Evolutionary conservation across 2,888 invertebrate species (phyloP), one percentile per base, ranked within the genome.

Genomic region (Allolobophora icterica): DNA sequence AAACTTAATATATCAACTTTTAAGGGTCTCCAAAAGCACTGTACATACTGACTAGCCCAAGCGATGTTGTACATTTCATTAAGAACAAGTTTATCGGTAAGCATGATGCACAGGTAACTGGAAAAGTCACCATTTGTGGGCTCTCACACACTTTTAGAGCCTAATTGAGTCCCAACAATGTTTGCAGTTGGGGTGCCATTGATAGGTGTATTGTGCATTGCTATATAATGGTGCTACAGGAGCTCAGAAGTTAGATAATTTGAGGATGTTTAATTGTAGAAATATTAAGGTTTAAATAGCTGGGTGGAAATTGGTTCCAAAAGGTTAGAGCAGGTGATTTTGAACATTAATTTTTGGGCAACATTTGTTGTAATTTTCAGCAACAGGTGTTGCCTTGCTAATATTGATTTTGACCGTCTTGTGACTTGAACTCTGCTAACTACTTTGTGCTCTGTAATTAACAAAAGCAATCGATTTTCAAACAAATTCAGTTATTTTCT

Each of bases 311-410:
- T n/a, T 71, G 11, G n/a, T 71, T 71, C n/a, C 71, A 71, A 71
- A 71, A n/a, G 71, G 71, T 71, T 71, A n/a, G 71, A n/a, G 30
- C 71, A n/a, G 71, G 8, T n/a, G n/a, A 71, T 71, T 71, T 71
- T 24, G 52, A 24, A 52, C 52, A 52, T 52, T 52, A 24, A 52
- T 52, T 71, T 4, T 71, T n/a, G 8, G 71, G 71, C 71, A n/a
- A 71, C 71, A 17, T n/a, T 71, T 71, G 30, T 71, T 71, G 71
- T 71, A 30, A 71, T 71, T 71, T 71, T 11, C 30, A 71, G 71
- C 71, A 71, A 71, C 71, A 71, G 71, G 71, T 71, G 71, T 71
- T 71, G 71, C n/a, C 30, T 71, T 71, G 71, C 30, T 71, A n/a
- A 13, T 71, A 71, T 71, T 71, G 71, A 71, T 71, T 71, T 71